A percentile compares a stretch with the other conserved stretches of the same genome.
These are phyloP conservation scores for Athalia rosae DNA, from an alignment of 2,888 invertebrate species.

Conservation along the genomic window DNA sequence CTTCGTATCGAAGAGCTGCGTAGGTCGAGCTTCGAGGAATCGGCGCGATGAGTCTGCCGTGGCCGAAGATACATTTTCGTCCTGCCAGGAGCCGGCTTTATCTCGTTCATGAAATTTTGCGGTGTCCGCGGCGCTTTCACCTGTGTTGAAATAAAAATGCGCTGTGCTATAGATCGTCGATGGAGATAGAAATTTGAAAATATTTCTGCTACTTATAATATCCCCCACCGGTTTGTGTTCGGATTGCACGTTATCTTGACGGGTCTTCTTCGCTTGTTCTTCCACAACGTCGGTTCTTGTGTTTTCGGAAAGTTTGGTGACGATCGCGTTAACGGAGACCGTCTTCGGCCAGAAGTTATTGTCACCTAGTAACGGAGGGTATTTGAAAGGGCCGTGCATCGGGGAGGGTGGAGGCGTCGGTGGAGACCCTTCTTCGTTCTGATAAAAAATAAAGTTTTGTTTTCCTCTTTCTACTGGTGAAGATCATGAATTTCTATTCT, in stretches of 20 bases:
- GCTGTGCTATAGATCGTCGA: no score
- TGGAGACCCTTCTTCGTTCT: conserved; percentile 13
- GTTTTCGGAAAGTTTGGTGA: conserved; percentile 10
- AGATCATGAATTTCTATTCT: background rate
- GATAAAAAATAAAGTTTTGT: background rate
- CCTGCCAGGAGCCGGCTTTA: conserved; percentile 1
- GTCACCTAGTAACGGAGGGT: conserved; percentile 6
- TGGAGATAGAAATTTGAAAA: no score
- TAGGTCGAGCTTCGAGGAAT: conserved; percentile 11
- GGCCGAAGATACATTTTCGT: conserved; percentile 18
- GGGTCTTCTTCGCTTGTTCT: no score
- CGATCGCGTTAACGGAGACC: background rate
- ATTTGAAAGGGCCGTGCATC: conserved; percentile 16
- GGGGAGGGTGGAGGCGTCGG: conserved; percentile 27
- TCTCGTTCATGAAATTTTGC: background rate
- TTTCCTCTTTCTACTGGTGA: background rate
- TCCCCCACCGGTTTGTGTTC: no score
- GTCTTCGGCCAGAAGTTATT: background rate
- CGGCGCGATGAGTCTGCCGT: background rate
- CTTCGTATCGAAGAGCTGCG: conserved; percentile 3
- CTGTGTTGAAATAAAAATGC: background rate
- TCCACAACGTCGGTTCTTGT: background rate
- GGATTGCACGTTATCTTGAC: no score
- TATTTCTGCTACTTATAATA: no score
- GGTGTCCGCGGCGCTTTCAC: conserved; percentile 15